Base-by-base conservation (phyloP, 2,113 vertebrate genomes). In the Empidonax traillii region DNA sequence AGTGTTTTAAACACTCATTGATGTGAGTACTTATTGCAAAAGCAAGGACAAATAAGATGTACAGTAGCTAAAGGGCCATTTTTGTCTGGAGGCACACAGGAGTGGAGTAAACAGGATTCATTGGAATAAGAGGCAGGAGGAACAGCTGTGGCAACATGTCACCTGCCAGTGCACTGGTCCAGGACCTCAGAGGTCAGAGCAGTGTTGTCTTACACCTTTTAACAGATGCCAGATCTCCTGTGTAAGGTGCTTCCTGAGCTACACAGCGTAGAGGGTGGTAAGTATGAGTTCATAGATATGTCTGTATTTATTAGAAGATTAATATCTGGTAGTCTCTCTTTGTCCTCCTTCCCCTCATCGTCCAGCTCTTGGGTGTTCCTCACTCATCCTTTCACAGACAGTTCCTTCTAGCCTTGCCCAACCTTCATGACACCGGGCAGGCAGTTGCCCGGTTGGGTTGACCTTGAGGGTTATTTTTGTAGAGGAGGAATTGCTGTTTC, bases 41-140 rank as follows among this genome's bases (percentile, higher is more conserved):
- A 97, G 90, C 83, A 96, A 96, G 96, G 96, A 95, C 97, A 97
- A 97, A 96, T 92, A 79, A 85, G 94, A 89, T 95, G 93, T 93
- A 53, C 46, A 22, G 94, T 75, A 92, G 94, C 91, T 96, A 72
- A 93, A 93, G 91, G 93, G 94, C 85, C 68, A 12, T 94, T 96
- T 94, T 83, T 95, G 71, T 92, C 92, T 91, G 95, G 79, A 79
- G 82, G 87, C 21, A n/a, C 82, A 37, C 24, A 62, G 85, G 72
- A 79, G 43, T 1, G 23, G 73, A 63, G 86, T 89, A 87, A 96
- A 94, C 74, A 92, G 69, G 92, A 56, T 73, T 84, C 41, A 6
- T 68, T 76, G 37, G 90, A 39, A 35, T 20, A 44, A 79, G 78
- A n/a, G 74, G 80, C 22, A 84, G 59, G 68, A 83, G 65, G 61